Conservation (phyloP, 2,888 invertebrate genomes). For the Drosophila recens region DNA sequence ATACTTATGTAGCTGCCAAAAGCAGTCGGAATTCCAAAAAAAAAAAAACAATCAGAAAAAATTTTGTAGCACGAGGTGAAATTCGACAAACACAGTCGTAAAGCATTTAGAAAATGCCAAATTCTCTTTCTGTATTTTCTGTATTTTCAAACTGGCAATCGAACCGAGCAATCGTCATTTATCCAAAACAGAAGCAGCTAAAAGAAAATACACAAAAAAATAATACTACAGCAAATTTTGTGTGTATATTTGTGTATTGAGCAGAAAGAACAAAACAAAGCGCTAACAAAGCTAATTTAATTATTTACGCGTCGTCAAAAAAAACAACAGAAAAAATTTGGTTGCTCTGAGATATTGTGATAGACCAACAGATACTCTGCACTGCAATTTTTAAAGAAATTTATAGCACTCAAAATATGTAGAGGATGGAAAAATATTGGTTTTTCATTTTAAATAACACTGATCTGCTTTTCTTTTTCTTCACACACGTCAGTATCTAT, state of each 20-base stretch:
- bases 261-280: slow-evolving; percentile 53
- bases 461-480: no score
- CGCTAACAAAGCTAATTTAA: slow-evolving; percentile 70
- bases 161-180: slow-evolving; percentile 24
- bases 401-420: no score
- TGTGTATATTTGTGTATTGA: slow-evolving; percentile 21
- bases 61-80: slow-evolving; percentile 67
- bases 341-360: neutral
- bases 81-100: slow-evolving; percentile 63
- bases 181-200: slow-evolving; percentile 37
- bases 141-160: slow-evolving; percentile 20
- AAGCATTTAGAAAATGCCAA: slow-evolving; percentile 48
- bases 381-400: no score
- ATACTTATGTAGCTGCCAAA: slow-evolving; percentile 21
- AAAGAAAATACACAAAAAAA: slow-evolving; percentile 26
- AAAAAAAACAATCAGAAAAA: neutral
- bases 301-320: slow-evolving; percentile 68
- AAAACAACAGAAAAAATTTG: slow-evolving; percentile 36
- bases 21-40: slow-evolving; percentile 10
- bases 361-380: slow-evolving; percentile 1
- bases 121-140: slow-evolving; percentile 29
- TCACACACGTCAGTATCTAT: no score
- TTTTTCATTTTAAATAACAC: no score
- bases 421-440: no score
- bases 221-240: slow-evolving; percentile 13